Percentiles rank a stretch among this genome's conserved stretches.
Conservation (phyloP, 2,888 invertebrate species). For the Catocala fraxini region DNA sequence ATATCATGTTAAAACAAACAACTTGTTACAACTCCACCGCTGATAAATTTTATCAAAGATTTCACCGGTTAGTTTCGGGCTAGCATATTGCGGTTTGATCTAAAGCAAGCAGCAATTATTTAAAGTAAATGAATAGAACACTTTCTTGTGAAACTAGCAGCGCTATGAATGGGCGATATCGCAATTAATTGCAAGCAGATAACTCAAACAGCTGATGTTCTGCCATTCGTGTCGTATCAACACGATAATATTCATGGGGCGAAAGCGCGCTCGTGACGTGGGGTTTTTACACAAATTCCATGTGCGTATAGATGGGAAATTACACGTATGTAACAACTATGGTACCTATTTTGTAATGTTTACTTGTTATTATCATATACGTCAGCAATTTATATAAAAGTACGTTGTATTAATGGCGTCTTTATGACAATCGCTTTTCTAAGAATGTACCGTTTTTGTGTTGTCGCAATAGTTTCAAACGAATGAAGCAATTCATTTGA, state of each 20-base stretch:
- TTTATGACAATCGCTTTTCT: conserved; percentile 1
- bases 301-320: conserved; percentile 35
- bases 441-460: background rate
- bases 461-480: background rate
- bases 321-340: conserved; percentile 29
- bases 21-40: conserved; percentile 2
- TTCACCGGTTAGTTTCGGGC: background rate
- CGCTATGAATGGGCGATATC: conserved; percentile 73
- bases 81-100: background rate
- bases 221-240: conserved; percentile 72
- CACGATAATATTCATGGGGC: conserved; percentile 72
- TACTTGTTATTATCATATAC: conserved; percentile 18
- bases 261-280: conserved; percentile 72
- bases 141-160: conserved; percentile 65
- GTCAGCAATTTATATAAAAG: conserved; percentile 12
- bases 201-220: conserved; percentile 80
- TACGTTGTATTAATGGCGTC: background rate
- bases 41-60: conserved; percentile 7
- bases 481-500: conserved; percentile 23
- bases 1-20: conserved; percentile 10
- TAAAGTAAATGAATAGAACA: conserved; percentile 48
- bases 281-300: conserved; percentile 53
- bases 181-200: conserved; percentile 72
- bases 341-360: conserved; percentile 29
- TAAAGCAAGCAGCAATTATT: conserved; percentile 21